Base-by-base conservation (phyloP, 1,140 invertebrate genomes). In the Melipona quadrifasciata region DNA sequence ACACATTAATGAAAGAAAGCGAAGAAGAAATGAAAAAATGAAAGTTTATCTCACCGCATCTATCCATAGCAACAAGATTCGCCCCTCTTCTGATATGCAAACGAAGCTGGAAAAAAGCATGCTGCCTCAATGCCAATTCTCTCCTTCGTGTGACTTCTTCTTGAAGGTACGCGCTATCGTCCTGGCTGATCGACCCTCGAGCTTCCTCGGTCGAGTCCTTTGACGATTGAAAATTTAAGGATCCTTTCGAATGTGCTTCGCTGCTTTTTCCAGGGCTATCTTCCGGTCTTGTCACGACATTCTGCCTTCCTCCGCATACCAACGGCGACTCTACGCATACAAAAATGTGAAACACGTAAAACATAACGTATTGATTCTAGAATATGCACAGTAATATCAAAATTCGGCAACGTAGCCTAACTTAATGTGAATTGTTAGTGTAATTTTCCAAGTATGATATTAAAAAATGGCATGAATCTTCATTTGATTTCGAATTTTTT, bases 51-150 rank as follows among this genome's bases (percentile, higher is more conserved):
- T 96, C 95, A 99, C 98, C 99, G 95, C 98, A 98, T 94, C 98
- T 98, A 94, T 99, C 98, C 96, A 98, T 98, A 47, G 98, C 98
- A 39, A 98, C 96, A 90, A 99, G 95, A 94, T 99, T 98, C 91
- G 96, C 96, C 67, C 98, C 99, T 92, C 97, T 96, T 91, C 97
- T 97, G 79, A 99, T 96, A 94, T 98, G 97, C 86, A 99, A 96
- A 86, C 98, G 97, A 67, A 99, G 95, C 93, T 98, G 97, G 95
- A 98, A 99, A 95, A 99, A 99, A 67, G 98, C 96, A 95, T 98
- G 97, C 93, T 98, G 97, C 85, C 97, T 95, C 83, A 98, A 94
- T 58, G 96, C 96, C 73, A 96, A 95, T 94, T 98, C 97, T 86
- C 97, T 95, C 68, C 95, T 94, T 88, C 96, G 95, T 51, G 95